phyloP scores from a whole-genome alignment of 2,113 vertebrate genomes.

The Chamaea fasciata region DNA sequence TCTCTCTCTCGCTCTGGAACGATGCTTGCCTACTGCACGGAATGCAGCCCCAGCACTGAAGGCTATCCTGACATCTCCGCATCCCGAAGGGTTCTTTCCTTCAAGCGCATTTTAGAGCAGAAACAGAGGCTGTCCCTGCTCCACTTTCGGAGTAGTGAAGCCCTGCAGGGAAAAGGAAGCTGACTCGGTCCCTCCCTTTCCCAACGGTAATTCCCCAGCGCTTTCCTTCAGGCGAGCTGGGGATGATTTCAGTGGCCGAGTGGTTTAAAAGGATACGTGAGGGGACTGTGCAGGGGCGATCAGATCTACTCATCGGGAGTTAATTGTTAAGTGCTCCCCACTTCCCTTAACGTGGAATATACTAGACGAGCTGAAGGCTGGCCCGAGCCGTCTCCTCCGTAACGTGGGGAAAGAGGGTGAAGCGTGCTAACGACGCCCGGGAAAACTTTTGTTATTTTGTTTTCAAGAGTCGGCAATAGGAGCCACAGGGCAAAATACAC shows the following conservation, averaged over 20 bases:
- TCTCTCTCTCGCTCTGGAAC: background rate
- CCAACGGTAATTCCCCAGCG: background rate
- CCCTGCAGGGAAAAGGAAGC: background rate
- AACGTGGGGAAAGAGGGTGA: background rate
- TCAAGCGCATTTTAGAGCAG: background rate
- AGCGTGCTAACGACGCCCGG: background rate
- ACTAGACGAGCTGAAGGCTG: rapidly evolving
- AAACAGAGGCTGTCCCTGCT: background rate
- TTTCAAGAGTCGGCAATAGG: background rate
- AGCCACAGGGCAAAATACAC: background rate
- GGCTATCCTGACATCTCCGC: background rate
- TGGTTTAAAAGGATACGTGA: background rate
- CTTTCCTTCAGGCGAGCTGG: background rate
- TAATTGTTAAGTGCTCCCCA: background rate
- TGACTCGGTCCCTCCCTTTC: background rate
- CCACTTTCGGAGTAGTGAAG: background rate
- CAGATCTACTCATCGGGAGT: no score
- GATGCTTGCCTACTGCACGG: background rate
- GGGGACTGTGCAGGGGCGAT: background rate
- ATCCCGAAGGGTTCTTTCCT: no score
- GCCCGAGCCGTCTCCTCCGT: background rate
- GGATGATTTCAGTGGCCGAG: background rate
- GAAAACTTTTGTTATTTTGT: background rate
- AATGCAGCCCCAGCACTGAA: background rate
- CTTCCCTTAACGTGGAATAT: background rate